Percentiles rank a stretch among this genome's conserved stretches.
Conservation (phyloP, 2,888 invertebrate species). For the Clepsis dumicolana region DNA sequence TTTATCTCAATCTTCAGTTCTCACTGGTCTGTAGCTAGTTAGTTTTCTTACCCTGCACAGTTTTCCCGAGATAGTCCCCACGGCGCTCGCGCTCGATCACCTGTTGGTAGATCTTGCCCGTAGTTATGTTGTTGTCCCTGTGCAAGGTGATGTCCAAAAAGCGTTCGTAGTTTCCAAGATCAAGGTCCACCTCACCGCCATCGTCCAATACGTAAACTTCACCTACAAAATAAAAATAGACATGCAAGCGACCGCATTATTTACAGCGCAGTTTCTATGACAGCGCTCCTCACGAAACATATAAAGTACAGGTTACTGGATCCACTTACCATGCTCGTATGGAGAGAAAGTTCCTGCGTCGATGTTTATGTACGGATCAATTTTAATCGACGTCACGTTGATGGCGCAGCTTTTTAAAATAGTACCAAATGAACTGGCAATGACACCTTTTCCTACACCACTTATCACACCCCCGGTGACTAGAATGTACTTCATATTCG, state of each 20-base stretch:
- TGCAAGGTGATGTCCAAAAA: slow-evolving; percentile 98
- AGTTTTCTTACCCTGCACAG: slow-evolving; percentile 94
- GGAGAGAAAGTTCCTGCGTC: slow-evolving; percentile 99
- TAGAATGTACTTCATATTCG: slow-evolving; percentile 97
- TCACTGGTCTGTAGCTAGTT: background rate
- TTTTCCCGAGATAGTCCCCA: slow-evolving; percentile 99
- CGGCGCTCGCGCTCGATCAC: slow-evolving; percentile 97
- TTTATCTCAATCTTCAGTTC: too few species aligned
- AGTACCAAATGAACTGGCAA: slow-evolving; percentile 97
- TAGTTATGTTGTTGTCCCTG: slow-evolving; percentile 99
- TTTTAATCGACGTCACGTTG: slow-evolving; percentile 99
- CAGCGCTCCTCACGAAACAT: slow-evolving; percentile 24
- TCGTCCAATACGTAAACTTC: slow-evolving; percentile 99
- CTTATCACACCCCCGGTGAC: slow-evolving; percentile 99
- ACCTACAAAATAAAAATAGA: slow-evolving; percentile 88
- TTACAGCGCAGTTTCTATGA: slow-evolving; percentile 33
- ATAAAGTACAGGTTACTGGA: slow-evolving; percentile 14
- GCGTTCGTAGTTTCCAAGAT: slow-evolving; percentile 99
- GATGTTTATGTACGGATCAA: slow-evolving; percentile 99
- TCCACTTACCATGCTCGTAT: slow-evolving; percentile 96
- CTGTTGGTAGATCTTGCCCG: slow-evolving; percentile 98
- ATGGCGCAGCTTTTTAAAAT: slow-evolving; percentile 98
- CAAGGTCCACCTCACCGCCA: slow-evolving; percentile 99
- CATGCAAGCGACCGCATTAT: slow-evolving; percentile 41
- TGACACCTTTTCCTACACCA: slow-evolving; percentile 98